A percentile compares a stretch with the other conserved stretches of the same genome.
phyloP scores from a whole-genome alignment of 2,797 vertebrate species.

The Cyprinella venusta region DNA sequence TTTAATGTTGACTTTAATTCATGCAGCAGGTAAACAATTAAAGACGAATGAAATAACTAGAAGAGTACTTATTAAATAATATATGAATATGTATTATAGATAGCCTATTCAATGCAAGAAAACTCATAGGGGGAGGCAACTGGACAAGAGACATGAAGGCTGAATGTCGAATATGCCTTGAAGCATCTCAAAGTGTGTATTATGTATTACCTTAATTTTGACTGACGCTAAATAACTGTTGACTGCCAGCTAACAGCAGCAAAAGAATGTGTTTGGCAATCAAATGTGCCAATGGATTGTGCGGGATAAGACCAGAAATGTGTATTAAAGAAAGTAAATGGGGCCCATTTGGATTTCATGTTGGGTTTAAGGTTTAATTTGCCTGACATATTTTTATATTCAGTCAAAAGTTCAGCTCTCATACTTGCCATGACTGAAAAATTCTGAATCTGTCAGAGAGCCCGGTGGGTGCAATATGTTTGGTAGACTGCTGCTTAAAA shows the following conservation, averaged over 20 bases:
- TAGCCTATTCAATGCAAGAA: too few species aligned
- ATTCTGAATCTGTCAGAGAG: slow-evolving; percentile 37
- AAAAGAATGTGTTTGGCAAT: slow-evolving; percentile 1
- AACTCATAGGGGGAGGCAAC: neutral
- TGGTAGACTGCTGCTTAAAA: slow-evolving; percentile 45
- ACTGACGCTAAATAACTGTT: too few species aligned
- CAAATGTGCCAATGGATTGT: neutral
- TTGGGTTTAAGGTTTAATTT: slow-evolving; percentile 26
- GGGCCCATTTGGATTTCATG: slow-evolving; percentile 15
- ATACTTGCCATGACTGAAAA: slow-evolving; percentile 29
- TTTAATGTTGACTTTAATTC: too few species aligned
- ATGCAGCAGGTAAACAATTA: neutral
- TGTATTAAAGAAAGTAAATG: slow-evolving; percentile 6
- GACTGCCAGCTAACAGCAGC: neutral
- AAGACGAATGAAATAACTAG: neutral
- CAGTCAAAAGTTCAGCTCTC: slow-evolving; percentile 33
- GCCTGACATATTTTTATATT: slow-evolving; percentile 22
- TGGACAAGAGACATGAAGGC: neutral
- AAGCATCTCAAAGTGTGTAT: neutral
- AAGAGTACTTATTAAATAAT: neutral
- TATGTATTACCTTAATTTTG: neutral
- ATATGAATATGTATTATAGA: too few species aligned
- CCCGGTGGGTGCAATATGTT: slow-evolving; percentile 42
- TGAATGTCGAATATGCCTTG: neutral
- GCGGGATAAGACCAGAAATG: neutral